Evolutionary conservation across 2,888 invertebrate genomes (phyloP), one percentile per base, ranked within the genome.

Genomic region (Hydrotaea cyrtoneurina): DNA sequence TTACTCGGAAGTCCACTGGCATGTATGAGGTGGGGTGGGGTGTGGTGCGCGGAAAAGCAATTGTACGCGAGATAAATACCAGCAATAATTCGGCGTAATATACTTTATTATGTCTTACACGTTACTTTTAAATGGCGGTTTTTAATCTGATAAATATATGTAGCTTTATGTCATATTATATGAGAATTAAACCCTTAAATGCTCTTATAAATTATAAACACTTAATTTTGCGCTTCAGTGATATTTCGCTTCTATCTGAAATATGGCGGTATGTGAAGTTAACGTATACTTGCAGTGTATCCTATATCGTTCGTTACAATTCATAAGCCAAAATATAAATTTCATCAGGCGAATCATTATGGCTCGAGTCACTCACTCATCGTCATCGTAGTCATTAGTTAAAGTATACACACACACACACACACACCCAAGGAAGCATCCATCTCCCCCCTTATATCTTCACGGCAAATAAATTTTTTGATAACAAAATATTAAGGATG

Each of bases 181-280:
- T 23, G 46, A 13, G 46, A 31, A 64, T 69, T 69, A 77, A 71
- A 39, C 21, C 17, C 75, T 66, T 57, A 72, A 66, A 73, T 73
- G 66, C 59, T 73, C 82, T 81, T 62, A 66, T 76, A 84, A 81
- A 79, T 81, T 77, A 79, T 85, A 79, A 82, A 82, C 82, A 82
- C 78, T 77, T 82, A 76, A 85, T 82, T 82, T 74, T 82, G 77
- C 81, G 81, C 84, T 78, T 64, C 55, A 84, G 66, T 50, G 78
- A 84, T 2, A 31, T 31, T 64, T n/a, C 7, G 50, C 15, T n/a
- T 8, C 50, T n/a, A 15, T 50, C n/a, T n/a, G n/a, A 50, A n/a
- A 8, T n/a, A 13, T n/a, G 13, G n/a, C n/a, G 15, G 13, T 43
- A 43, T 15, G 43, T 3, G 43, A 43, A 13, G 10, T 7, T 43